Evolutionary conservation across 2,797 vertebrate species (phyloP), one percentile per base, ranked within the genome.

Genomic region (Pseudomugil tenellus): DNA sequence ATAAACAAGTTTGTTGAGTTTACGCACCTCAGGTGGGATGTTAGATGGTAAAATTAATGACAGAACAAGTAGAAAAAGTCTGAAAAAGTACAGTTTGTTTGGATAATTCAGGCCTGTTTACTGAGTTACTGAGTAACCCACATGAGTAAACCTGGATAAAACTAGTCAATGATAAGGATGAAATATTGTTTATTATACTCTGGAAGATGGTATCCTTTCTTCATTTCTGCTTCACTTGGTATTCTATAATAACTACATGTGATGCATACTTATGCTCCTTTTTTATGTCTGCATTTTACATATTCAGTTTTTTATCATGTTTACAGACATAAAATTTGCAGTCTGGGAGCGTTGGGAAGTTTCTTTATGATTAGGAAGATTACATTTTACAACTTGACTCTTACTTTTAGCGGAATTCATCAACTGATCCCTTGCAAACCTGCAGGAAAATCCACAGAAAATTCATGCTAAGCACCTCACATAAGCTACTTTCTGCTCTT

Each of bases 401-500:
- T 28, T 46, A 21, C 52, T 61, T 66, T 48, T 46, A 49, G 23
- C 21, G 3, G 11, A 51, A 56, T 48, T 37, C 13, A 25, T 41
- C 17, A 35, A 41, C 4, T 5, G 9, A 46, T 31, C 31, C 54
- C 1, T 21, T 11, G 35, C 1, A 1, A 55, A 53, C 21, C 39
- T 21, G 48, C 34, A 13, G 17, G 8, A 46, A 35, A 59, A 67
- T 41, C 21, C 25, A 8, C 23, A n/a, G 3, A 26, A 14, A 63
- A 17, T 55, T 61, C 56, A 53, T 64, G 57, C 70, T 29, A 26
- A 19, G 35, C 62, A 37, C 55, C 2, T 71, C 56, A 53, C 52
- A n/a, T 58, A 25, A 51, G 31, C 48, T 51, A 31, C 74, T 79
- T 63, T 70, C 61, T 19, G 51, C 78, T 75, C 72, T 79, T 84